Evolutionary conservation across 2,888 invertebrate species (phyloP).

Genomic region (Norana najaformis): DNA sequence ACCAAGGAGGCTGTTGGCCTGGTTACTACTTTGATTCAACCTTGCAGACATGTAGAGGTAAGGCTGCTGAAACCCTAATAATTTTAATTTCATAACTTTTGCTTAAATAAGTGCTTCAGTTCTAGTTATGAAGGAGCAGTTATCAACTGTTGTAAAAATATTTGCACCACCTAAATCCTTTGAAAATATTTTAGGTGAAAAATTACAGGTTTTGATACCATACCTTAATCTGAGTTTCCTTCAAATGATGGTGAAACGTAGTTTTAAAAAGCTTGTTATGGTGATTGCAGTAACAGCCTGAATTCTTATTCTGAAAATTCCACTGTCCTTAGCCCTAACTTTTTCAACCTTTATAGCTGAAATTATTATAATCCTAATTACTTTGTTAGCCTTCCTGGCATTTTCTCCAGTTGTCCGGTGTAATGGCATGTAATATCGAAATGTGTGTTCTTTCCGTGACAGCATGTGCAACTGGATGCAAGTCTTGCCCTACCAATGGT

Average conservation of each 20-base stretch:
- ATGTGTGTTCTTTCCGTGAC: not conserved
- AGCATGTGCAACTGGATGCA: slow-evolving; percentile 28
- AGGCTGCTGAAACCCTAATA: not conserved
- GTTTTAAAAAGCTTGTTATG: too few species aligned
- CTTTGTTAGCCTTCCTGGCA: not conserved
- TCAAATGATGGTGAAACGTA: too few species aligned
- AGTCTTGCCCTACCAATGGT: slow-evolving; percentile 31
- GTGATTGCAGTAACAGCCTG: too few species aligned
- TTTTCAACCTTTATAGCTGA: not conserved
- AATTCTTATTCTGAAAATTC: too few species aligned
- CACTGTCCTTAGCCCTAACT: not conserved
- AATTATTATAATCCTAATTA: not conserved
- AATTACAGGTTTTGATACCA: too few species aligned
- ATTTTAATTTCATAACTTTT: not conserved
- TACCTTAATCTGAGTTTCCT: too few species aligned
- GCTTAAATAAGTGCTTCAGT: too few species aligned
- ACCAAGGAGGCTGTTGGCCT: slow-evolving; percentile 30
- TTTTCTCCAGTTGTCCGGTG: not conserved
- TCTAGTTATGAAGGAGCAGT: too few species aligned
- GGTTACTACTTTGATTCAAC: slow-evolving; percentile 24
- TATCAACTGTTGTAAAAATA: too few species aligned
- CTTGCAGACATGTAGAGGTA: slow-evolving; percentile 35
- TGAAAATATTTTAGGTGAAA: too few species aligned
- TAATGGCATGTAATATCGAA: not conserved
- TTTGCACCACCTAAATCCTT: too few species aligned